Conservation (phyloP, 2,797 vertebrate species). For the Pagetopsis macropterus region DNA sequence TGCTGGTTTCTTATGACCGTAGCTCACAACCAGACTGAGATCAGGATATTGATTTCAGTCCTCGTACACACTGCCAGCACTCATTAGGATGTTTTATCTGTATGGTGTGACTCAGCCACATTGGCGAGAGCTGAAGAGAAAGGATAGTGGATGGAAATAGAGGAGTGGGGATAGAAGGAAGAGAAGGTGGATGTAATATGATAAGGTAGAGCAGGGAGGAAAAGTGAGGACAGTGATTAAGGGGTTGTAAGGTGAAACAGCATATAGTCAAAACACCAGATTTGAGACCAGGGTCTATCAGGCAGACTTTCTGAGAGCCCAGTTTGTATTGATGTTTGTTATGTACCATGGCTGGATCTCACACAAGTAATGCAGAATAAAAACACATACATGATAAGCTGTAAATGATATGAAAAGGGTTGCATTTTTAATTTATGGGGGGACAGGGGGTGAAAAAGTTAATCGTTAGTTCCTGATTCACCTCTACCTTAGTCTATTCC, state of each 20-base stretch:
- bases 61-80: slow-evolving; percentile 34
- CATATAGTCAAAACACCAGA: slow-evolving; percentile 24
- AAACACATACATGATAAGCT: neutral
- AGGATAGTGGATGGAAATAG: slow-evolving; percentile 18
- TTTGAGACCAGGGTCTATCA: slow-evolving; percentile 11
- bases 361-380: slow-evolving; percentile 8
- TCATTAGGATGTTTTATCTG: slow-evolving; percentile 55
- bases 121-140: slow-evolving; percentile 27
- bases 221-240: slow-evolving; percentile 22
- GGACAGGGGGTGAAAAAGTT: slow-evolving; percentile 9
- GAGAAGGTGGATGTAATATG: slow-evolving; percentile 43
- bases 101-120: slow-evolving; percentile 39
- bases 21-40: slow-evolving; percentile 35
- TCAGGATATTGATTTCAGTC: slow-evolving; percentile 64
- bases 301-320: neutral
- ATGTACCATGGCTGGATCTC: neutral
- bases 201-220: slow-evolving; percentile 28
- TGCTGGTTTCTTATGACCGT: slow-evolving; percentile 50
- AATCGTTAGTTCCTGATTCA: slow-evolving; percentile 43
- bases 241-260: neutral
- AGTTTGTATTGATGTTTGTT: neutral
- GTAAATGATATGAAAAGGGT: neutral
- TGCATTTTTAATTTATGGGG: neutral
- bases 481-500: slow-evolving; percentile 10
- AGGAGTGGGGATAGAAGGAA: slow-evolving; percentile 30